Percentiles rank a stretch among this genome's conserved stretches.
These are phyloP conservation scores for Bradypodion pumilum DNA, from an alignment of 2,797 vertebrate species.

Conservation along the genomic window DNA sequence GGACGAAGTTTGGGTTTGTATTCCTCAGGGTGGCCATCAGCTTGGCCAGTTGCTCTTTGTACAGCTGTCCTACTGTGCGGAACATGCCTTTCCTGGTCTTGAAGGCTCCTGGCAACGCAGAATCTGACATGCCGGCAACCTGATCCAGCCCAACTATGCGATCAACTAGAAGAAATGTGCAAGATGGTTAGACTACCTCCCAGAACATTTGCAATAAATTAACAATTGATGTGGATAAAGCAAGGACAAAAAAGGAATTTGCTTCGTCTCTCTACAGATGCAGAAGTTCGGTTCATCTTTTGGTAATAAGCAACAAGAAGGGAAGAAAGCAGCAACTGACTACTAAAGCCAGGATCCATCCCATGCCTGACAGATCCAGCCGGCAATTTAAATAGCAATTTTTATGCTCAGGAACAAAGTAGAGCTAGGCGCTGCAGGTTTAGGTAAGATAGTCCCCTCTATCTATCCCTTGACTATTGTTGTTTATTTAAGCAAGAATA, in stretches of 20 bases:
- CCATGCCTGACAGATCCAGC: conserved; percentile 48
- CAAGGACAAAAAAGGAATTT: conserved; percentile 49
- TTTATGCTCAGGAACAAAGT: conserved; percentile 44
- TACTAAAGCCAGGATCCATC: conserved; percentile 47
- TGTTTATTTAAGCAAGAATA: conserved; percentile 2
- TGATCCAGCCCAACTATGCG: conserved; percentile 97
- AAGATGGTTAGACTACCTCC: conserved; percentile 18
- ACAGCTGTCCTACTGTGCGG: conserved; percentile 96
- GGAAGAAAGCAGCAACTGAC: conserved; percentile 49
- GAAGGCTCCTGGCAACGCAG: conserved; percentile 89
- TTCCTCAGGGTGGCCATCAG: conserved; percentile 97
- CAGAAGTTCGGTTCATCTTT: conserved; percentile 40
- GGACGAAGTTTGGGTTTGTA: conserved; percentile 98
- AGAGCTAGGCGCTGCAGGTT: conserved; percentile 26
- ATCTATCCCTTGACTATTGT: neutral
- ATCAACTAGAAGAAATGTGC: conserved; percentile 83
- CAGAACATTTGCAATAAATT: neutral
- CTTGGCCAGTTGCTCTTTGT: conserved; percentile 97
- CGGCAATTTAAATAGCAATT: conserved; percentile 50
- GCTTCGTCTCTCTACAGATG: conserved; percentile 57
- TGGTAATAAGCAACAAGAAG: conserved; percentile 44
- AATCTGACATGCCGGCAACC: conserved; percentile 94
- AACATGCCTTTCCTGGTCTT: conserved; percentile 99
- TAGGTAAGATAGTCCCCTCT: neutral
- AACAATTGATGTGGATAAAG: conserved; percentile 50